phyloP scores from a whole-genome alignment of 2,888 invertebrate species.

The Urechis unicinctus region DNA sequence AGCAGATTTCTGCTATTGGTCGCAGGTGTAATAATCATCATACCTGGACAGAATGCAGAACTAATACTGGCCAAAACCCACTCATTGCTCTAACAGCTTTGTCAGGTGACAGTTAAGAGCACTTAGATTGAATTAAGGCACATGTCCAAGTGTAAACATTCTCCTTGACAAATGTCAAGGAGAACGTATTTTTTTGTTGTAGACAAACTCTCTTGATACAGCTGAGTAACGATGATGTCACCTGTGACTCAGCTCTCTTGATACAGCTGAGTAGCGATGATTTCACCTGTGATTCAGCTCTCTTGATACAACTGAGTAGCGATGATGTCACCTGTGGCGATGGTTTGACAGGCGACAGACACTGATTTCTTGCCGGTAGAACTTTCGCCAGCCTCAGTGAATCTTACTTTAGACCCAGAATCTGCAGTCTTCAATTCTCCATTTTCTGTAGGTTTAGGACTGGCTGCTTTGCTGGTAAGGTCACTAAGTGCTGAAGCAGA shows the following conservation, averaged over 20 bases:
- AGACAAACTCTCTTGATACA: slow-evolving; percentile 49
- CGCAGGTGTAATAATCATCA: too few relatives aligned
- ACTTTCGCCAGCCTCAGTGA: not conserved
- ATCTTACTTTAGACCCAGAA: not conserved
- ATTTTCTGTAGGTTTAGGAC: not conserved
- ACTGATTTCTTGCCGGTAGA: slow-evolving; percentile 20
- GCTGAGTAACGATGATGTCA: slow-evolving; percentile 48
- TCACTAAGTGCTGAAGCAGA: slow-evolving; percentile 42
- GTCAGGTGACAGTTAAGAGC: too few relatives aligned
- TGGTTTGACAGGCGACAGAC: slow-evolving; percentile 43
- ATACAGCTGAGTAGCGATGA: slow-evolving; percentile 49
- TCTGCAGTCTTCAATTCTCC: not conserved
- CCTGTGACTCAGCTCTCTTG: slow-evolving; percentile 41
- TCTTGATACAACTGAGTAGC: slow-evolving; percentile 50
- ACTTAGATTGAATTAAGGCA: too few relatives aligned
- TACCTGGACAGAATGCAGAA: too few relatives aligned
- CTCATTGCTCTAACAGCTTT: too few relatives aligned
- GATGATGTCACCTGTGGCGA: slow-evolving; percentile 48
- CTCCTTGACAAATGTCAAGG: too few relatives aligned
- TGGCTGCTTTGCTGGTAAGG: not conserved
- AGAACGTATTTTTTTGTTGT: too few relatives aligned
- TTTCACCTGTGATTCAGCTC: slow-evolving; percentile 38
- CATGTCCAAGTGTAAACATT: too few relatives aligned
- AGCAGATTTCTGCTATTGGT: too few relatives aligned
- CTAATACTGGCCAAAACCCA: too few relatives aligned